Percentiles rank a stretch among this genome's conserved stretches.
phyloP scores from a whole-genome alignment of 2,888 invertebrate species.

The Diarsia dahlii region DNA sequence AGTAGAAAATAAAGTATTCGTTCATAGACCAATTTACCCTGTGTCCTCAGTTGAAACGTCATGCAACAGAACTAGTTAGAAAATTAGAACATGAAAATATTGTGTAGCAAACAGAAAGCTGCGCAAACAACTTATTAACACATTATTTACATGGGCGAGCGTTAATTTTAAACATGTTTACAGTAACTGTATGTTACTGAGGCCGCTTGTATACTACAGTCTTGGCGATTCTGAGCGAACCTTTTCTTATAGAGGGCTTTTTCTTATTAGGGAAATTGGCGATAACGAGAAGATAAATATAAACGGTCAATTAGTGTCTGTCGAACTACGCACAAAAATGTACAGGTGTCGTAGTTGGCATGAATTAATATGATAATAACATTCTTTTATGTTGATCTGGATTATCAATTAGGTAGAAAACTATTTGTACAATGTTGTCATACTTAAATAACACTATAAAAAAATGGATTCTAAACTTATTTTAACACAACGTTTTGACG shows the following conservation, averaged over 20 bases:
- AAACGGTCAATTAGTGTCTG: neutral
- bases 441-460: neutral
- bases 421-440: neutral
- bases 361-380: no score
- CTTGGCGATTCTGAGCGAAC: constrained; percentile 9
- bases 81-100: constrained; percentile 69
- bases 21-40: constrained; percentile 6
- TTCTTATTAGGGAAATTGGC: neutral
- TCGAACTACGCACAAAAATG: neutral
- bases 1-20: neutral
- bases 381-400: neutral
- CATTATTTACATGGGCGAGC: constrained; percentile 75
- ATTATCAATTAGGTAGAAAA: no score
- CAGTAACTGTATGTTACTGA: constrained; percentile 57
- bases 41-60: constrained; percentile 32
- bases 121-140: constrained; percentile 74
- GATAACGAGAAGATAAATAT: neutral
- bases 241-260: no score
- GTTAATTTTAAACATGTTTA: constrained; percentile 74
- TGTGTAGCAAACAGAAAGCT: constrained; percentile 64
- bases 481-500: no score
- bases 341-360: neutral
- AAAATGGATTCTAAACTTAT: neutral
- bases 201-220: neutral
- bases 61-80: constrained; percentile 63